A percentile compares a stretch with the other conserved stretches of the same genome.
Evolutionary conservation across 2,888 invertebrate species (phyloP).

Genomic region (Cantharis nigra): DNA sequence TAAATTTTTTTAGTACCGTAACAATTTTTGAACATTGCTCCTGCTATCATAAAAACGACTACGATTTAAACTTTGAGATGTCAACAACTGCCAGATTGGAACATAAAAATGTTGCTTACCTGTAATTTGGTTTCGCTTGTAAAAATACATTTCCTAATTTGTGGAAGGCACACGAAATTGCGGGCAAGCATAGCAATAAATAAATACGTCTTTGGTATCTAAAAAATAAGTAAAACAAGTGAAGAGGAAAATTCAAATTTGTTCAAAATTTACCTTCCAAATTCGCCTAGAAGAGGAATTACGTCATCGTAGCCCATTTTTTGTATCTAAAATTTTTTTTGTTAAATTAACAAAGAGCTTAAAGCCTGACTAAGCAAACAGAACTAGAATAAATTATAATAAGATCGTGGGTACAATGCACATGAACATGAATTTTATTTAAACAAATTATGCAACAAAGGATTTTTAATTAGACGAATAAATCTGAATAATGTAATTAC

Average conservation of each 20-base stretch:
- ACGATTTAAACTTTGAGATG: not conserved
- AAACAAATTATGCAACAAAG: constrained; percentile 2
- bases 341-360: not conserved
- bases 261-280: constrained; percentile 57
- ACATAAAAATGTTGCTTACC: constrained; percentile 51
- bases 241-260: not conserved
- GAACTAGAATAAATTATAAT: not conserved
- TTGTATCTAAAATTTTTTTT: not conserved
- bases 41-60: not conserved
- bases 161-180: constrained; percentile 74
- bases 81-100: not conserved
- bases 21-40: not conserved
- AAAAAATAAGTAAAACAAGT: constrained; percentile 12
- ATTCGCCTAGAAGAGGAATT: constrained; percentile 69
- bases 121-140: constrained; percentile 66
- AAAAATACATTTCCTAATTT: constrained; percentile 74
- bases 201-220: constrained; percentile 71
- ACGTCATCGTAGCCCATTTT: constrained; percentile 75
- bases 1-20: not conserved
- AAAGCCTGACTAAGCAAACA: not conserved
- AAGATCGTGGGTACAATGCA: not conserved
- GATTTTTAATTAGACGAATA: not conserved
- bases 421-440: not conserved
- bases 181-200: constrained; percentile 70
- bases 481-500: not conserved